Conservation (phyloP, 23 tunicate genomes). For the Oikopleura vanhoeffeni region DNA sequence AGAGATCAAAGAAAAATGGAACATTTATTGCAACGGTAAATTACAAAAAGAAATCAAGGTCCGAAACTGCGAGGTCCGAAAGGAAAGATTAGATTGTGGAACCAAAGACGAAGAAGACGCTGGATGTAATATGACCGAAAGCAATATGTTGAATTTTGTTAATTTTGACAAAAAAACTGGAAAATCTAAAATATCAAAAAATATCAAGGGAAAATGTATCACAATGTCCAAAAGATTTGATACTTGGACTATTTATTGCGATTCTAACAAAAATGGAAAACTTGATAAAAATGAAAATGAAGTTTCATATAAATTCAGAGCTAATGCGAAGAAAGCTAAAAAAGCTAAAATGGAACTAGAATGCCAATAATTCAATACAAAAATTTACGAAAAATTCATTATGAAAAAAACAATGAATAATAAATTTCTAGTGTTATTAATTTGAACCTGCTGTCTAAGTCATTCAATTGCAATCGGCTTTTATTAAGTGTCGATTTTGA, state of each 20-base stretch:
- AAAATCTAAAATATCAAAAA: not conserved
- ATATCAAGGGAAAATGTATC: not conserved
- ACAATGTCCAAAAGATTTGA: not conserved
- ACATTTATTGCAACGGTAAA: not conserved
- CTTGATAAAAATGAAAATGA: not conserved
- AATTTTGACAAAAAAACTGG: not conserved
- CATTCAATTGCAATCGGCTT: too few species aligned
- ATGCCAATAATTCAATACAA: not conserved
- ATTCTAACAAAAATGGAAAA: not conserved
- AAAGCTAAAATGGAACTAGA: not conserved
- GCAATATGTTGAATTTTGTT: not conserved
- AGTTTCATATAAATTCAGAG: not conserved
- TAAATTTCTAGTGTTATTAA: too few species aligned
- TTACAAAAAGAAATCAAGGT: not conserved
- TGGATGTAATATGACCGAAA: not conserved
- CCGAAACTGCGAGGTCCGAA: not conserved
- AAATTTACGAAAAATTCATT: too few species aligned
- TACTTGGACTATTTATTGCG: not conserved
- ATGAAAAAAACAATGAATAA: too few species aligned
- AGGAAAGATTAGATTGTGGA: not conserved
- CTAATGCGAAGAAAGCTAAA: not conserved
- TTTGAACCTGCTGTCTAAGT: too few species aligned
- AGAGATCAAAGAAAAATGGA: not conserved
- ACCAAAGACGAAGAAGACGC: not conserved
- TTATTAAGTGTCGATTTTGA: too few species aligned